Evolutionary conservation across 2,113 vertebrate genomes (phyloP), one percentile per base, ranked within the genome.

Genomic region (Zapus hudsonius): DNA sequence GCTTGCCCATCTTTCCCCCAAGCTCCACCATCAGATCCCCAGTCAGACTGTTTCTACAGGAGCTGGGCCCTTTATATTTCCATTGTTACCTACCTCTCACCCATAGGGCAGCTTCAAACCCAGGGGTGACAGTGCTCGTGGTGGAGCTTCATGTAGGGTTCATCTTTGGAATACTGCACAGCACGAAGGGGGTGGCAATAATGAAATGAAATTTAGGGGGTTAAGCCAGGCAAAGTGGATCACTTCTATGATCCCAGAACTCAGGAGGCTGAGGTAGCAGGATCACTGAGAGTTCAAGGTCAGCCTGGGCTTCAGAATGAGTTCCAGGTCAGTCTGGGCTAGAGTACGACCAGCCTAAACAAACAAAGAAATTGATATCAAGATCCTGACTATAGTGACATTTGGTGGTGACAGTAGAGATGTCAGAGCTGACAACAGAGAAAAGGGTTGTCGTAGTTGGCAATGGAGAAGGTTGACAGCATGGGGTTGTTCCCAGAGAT

Each of bases 381-480:
- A 67, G 61, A 40, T 72, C 55, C 1, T 40, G 29, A 38, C 29
- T 0, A 0, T 63, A 1, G 19, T 31, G 38, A 72, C 59, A 29
- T 36, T 17, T 52, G 31, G 2, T 42, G n/a, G 17, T 38, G 33
- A 63, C 27, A 19, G 59, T 22, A 6, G 42, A 69, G 82, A 40
- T 36, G 22, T 69, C 42, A 33, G 63, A 69, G 70, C 4, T 55
- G 78, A 74, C 89, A 55, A 3, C 55, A 80, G 55, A 76, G 59
- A 64, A 63, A 86, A 91, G 59, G 23, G 16, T 70, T 20, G 36
- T 92, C 57, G 0, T 16, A n/a, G 40, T 33, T 81, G 84, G 44
- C 12, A 3, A 19, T 16, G 7, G 74, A 67, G 4, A 57, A 40
- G 55, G 89, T 29, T 22, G 42, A 82, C 29, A 1, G 19, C 27